phyloP scores from a whole-genome alignment of 2,888 invertebrate species.

The Andricus quercusramuli region DNA sequence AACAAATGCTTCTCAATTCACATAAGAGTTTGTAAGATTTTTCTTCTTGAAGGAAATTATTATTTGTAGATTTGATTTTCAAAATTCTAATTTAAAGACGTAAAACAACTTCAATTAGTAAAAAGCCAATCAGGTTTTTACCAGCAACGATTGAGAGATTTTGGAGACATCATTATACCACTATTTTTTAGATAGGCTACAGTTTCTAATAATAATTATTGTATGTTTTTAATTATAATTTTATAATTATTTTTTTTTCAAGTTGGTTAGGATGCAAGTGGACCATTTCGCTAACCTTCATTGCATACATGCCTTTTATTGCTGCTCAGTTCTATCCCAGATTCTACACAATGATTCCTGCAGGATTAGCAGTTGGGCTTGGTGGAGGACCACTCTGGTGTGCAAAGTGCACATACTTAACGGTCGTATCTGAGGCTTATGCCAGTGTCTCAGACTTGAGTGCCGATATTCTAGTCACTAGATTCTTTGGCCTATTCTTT shows the following conservation, averaged over 20 bases:
- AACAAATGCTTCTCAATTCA: too few relatives aligned
- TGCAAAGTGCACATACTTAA: slow-evolving; percentile 96
- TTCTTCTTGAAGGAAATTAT: too few relatives aligned
- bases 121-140: too few relatives aligned
- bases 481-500: slow-evolving; percentile 97
- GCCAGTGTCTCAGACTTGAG: slow-evolving; percentile 85
- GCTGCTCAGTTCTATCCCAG: slow-evolving; percentile 93
- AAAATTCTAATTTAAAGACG: too few relatives aligned
- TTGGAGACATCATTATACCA: too few relatives aligned
- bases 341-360: slow-evolving; percentile 90
- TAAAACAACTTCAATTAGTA: too few relatives aligned
- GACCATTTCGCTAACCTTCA: slow-evolving; percentile 91
- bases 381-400: slow-evolving; percentile 97
- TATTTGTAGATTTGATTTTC: too few relatives aligned
- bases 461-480: slow-evolving; percentile 89
- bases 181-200: neutral
- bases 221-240: neutral
- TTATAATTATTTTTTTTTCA: slow-evolving; percentile 55
- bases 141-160: too few relatives aligned
- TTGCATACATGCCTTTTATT: slow-evolving; percentile 95
- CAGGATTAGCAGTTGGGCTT: slow-evolving; percentile 90
- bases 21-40: too few relatives aligned
- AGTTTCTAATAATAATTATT: neutral
- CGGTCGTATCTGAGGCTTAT: slow-evolving; percentile 90
- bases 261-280: slow-evolving; percentile 95